These are phyloP conservation scores for Melanotaenia pygmaea DNA, from an alignment of 2,797 vertebrate genomes.

Conservation along the genomic window DNA sequence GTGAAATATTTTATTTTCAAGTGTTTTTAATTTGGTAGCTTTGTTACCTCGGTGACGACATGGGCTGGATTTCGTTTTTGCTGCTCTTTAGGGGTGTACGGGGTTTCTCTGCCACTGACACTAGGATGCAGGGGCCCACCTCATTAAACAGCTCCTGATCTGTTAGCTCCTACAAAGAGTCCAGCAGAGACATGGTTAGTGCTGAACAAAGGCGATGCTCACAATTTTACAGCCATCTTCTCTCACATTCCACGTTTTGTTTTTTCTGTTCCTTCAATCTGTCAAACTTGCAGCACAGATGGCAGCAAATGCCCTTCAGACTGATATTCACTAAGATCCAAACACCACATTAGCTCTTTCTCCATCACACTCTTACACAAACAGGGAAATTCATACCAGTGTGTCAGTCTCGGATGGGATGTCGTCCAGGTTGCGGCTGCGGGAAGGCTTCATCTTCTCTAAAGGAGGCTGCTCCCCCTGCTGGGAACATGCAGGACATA, in stretches of 20 bases:
- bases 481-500: constrained; percentile 53
- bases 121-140: constrained; percentile 82
- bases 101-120: constrained; percentile 87
- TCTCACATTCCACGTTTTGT: not conserved
- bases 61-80: constrained; percentile 84
- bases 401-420: constrained; percentile 84
- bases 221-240: not conserved
- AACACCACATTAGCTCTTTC: constrained; percentile 17
- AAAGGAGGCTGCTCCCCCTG: constrained; percentile 86
- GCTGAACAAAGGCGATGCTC: constrained; percentile 7
- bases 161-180: constrained; percentile 80
- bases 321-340: constrained; percentile 26
- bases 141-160: constrained; percentile 87
- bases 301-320: constrained; percentile 10
- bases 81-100: constrained; percentile 88
- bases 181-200: constrained; percentile 25
- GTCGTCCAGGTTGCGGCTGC: constrained; percentile 88
- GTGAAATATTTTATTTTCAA: not conserved
- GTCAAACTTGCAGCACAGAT: constrained; percentile 34
- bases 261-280: constrained; percentile 16
- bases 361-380: constrained; percentile 3
- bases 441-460: constrained; percentile 87
- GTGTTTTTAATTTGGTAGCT: not conserved
- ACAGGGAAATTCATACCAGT: constrained; percentile 72
- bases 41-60: constrained; percentile 86